Conservation (phyloP, 2,113 vertebrate species). For the Ovibos moschatus region DNA sequence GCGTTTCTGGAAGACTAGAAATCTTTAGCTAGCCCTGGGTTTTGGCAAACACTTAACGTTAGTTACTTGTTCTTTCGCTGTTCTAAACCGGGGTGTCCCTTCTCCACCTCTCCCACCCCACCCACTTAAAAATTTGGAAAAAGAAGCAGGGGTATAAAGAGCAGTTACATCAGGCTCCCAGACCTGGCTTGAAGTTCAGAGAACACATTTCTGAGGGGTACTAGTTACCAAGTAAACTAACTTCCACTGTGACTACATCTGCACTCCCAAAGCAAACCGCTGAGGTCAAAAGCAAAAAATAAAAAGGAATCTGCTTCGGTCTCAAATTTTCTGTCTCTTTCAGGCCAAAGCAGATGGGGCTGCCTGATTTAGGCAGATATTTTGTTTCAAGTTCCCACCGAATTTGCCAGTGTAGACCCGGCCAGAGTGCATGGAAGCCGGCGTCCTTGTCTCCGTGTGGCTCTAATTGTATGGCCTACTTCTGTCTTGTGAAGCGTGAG, state of each 20-base stretch:
- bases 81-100: not conserved
- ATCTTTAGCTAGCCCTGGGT: not conserved
- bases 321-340: slow-evolving; percentile 27
- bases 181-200: slow-evolving; percentile 25
- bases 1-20: not conserved
- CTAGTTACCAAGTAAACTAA: not conserved
- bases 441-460: slow-evolving; percentile 82
- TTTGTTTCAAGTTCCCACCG: not conserved
- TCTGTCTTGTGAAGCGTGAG: slow-evolving; percentile 67
- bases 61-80: not conserved
- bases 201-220: slow-evolving; percentile 40
- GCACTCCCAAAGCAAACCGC: slow-evolving; percentile 38
- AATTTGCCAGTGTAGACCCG: slow-evolving; percentile 44
- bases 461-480: slow-evolving; percentile 70
- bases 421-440: slow-evolving; percentile 82
- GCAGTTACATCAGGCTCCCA: not conserved
- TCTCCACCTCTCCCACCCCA: not conserved
- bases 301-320: not conserved
- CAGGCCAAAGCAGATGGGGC: slow-evolving; percentile 37
- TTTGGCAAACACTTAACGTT: not conserved
- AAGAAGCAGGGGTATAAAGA: not conserved
- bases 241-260: slow-evolving; percentile 52
- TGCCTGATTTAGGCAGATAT: slow-evolving; percentile 12
- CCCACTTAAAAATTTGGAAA: not conserved
- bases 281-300: not conserved